Percentiles rank a stretch among this genome's conserved stretches.
These are phyloP conservation scores for Eupsilia transversa DNA, from an alignment of 2,888 invertebrate species.

Conservation along the genomic window DNA sequence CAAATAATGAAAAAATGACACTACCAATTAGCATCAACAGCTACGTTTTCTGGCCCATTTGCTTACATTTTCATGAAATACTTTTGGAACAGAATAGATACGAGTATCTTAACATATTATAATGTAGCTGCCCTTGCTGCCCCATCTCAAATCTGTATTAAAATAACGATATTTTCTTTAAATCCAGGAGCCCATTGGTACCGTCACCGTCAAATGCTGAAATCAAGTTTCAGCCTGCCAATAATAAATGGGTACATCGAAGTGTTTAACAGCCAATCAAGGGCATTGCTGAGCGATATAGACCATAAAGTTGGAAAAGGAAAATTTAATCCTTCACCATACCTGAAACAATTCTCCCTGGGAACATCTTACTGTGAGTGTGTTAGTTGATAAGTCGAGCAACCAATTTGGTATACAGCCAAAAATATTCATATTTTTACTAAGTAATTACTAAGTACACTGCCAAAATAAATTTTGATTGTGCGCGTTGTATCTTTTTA, in stretches of 20 bases:
- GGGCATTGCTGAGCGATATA: background rate
- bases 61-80: background rate
- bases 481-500: no score
- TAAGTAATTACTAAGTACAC: no score
- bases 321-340: background rate
- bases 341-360: background rate
- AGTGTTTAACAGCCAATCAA: constrained; percentile 5
- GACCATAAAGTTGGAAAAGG: constrained; percentile 12
- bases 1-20: no score
- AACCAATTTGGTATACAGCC: background rate
- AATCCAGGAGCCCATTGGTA: constrained; percentile 1
- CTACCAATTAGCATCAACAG: background rate
- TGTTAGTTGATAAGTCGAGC: background rate
- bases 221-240: background rate
- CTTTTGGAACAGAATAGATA: background rate
- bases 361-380: constrained; percentile 4
- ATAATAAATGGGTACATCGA: constrained; percentile 4
- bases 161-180: background rate
- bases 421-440: no score
- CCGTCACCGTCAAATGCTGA: constrained; percentile 1
- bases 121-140: no score
- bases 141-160: background rate
- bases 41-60: background rate
- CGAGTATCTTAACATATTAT: no score
- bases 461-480: no score